A percentile compares a stretch with the other conserved stretches of the same genome.
These are phyloP conservation scores for Progne subis DNA, from an alignment of 2,113 vertebrate species.

Conservation along the genomic window DNA sequence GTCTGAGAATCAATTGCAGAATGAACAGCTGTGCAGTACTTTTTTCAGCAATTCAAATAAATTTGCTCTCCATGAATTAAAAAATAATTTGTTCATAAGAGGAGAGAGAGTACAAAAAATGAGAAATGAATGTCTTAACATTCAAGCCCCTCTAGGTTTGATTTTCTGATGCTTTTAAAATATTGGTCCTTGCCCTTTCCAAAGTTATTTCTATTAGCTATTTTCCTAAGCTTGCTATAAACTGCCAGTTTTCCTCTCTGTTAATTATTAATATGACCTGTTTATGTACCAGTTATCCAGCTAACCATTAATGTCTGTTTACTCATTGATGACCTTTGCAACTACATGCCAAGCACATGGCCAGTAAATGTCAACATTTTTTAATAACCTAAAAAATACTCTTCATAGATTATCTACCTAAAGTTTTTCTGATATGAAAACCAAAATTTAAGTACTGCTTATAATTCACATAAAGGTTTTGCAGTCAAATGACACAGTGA, in stretches of 20 bases:
- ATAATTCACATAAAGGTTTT: background rate
- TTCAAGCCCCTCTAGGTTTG: conserved; percentile 65
- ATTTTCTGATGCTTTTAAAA: conserved; percentile 75
- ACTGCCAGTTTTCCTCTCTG: conserved; percentile 72
- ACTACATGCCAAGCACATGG: conserved; percentile 82
- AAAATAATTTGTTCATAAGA: background rate
- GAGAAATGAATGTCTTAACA: conserved; percentile 49
- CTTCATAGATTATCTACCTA: conserved; percentile 24
- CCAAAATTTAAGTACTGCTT: background rate
- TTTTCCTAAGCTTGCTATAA: conserved; percentile 70
- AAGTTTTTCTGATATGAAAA: background rate
- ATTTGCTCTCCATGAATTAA: conserved; percentile 3
- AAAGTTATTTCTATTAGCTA: conserved; percentile 73
- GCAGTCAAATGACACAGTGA: background rate
- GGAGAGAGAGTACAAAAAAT: background rate
- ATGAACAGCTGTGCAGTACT: background rate
- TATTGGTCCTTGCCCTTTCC: conserved; percentile 74
- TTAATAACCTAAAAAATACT: conserved; percentile 47
- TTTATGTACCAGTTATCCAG: conserved; percentile 92
- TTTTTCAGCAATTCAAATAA: background rate
- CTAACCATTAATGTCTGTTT: conserved; percentile 99
- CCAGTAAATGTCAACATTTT: conserved; percentile 84
- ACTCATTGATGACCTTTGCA: conserved; percentile 94
- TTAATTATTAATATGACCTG: conserved; percentile 98
- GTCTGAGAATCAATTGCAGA: background rate